Percentiles rank a stretch among this genome's conserved stretches.
phyloP scores from a whole-genome alignment of 2,113 vertebrate genomes.

The Cyphomyrus discorhynchus region DNA sequence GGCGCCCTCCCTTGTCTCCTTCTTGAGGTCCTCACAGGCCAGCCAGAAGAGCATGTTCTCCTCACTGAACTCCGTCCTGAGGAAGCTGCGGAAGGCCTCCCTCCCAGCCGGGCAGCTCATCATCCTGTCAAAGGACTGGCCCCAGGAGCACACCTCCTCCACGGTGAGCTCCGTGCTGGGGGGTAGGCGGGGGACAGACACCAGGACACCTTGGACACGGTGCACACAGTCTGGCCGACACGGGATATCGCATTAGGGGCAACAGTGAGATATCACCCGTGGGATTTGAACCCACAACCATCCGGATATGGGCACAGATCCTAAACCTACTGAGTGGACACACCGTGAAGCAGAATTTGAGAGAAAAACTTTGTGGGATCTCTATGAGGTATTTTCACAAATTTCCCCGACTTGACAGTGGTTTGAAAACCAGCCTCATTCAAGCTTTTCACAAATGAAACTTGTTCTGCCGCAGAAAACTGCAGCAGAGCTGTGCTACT shows the following conservation, averaged over 20 bases:
- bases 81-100: constrained; percentile 86
- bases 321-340: neutral
- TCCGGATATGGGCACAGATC: neutral
- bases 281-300: neutral
- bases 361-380: neutral
- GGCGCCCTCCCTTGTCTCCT: constrained; percentile 74
- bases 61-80: constrained; percentile 94
- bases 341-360: neutral
- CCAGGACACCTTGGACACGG: neutral
- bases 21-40: constrained; percentile 87
- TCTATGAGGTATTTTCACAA: neutral
- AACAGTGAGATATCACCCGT: neutral
- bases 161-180: constrained; percentile 76
- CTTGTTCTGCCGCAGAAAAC: neutral
- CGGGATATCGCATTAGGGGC: neutral
- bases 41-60: constrained; percentile 99
- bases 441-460: neutral
- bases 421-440: neutral
- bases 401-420: neutral
- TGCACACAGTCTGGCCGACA: neutral
- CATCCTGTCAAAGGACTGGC: constrained; percentile 89
- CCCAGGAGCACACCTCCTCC: constrained; percentile 83
- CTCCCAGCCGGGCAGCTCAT: constrained; percentile 84
- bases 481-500: neutral
- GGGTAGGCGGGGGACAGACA: neutral